Evolutionary conservation across 2,113 vertebrate genomes (phyloP), one percentile per base, ranked within the genome.

Genomic region (Phodopus roborovskii): DNA sequence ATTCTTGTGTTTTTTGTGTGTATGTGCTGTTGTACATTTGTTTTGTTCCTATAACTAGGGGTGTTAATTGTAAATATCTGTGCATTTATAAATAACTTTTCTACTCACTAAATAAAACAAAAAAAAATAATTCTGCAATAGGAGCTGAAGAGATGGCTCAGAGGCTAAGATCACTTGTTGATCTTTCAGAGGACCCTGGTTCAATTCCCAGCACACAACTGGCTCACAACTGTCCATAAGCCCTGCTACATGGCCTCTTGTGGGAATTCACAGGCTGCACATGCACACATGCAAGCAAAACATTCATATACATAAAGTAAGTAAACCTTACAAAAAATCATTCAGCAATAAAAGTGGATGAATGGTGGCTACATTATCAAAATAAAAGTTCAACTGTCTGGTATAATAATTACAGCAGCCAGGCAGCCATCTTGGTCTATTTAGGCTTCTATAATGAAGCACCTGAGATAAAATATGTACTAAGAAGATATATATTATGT

Each of bases 1-100:
- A 96, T 96, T 97, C 93, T 90, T 96, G 94, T 94, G 94, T 95
- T 36, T 26, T 64, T 26, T 64, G 50, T 82, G 36, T 82, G 36
- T 62, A 39, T 84, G 39, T 84, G 7, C 6, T 45, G 45, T 84
- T 28, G 79, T n/a, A 36, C 36, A 33, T 82, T 73, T 88, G 91
- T 66, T 93, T 68, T 58, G 50, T 97, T 96, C 85, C 92, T 92
- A 5, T 92, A 79, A 88, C 95, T 82, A 96, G 95, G 94, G 96
- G 96, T 96, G 97, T 96, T 36, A 95, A 96, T 96, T 99, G 98
- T 99, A 98, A 98, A 99, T 98, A 98, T 88, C 98, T 97, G 97
- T 92, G 17, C 96, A 98, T 98, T 98, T 98, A 98, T 98, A 98
- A 98, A 98, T 98, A 98, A 98, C 98, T 98, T 98, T 99, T 99